phyloP scores from a whole-genome alignment of 2,888 invertebrate genomes.

The Melinaea marsaeus region DNA sequence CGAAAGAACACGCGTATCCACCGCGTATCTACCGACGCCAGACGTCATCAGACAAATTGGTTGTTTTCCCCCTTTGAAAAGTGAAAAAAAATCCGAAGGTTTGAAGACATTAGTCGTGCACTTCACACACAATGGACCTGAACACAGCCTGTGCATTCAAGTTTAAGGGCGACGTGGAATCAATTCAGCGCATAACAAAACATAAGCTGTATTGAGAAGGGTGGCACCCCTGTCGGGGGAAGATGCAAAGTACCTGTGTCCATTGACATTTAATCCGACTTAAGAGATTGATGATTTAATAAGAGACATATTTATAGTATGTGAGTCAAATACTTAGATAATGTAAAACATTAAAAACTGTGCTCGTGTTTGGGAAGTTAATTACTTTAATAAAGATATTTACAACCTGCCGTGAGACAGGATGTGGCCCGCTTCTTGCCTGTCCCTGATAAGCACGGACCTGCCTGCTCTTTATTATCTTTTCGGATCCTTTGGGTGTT shows the following conservation, averaged over 20 bases:
- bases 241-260: slow-evolving; percentile 44
- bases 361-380: too few relatives aligned
- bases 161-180: slow-evolving; percentile 47
- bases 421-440: slow-evolving; percentile 35
- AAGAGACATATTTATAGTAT: too few relatives aligned
- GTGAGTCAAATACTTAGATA: too few relatives aligned
- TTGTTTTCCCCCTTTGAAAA: slow-evolving; percentile 27
- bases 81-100: slow-evolving; percentile 27
- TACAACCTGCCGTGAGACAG: slow-evolving; percentile 16
- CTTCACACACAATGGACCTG: slow-evolving; percentile 33
- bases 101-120: slow-evolving; percentile 34
- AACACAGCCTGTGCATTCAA: slow-evolving; percentile 30
- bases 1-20: slow-evolving; percentile 5
- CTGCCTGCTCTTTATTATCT: slow-evolving; percentile 18
- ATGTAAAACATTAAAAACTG: too few relatives aligned
- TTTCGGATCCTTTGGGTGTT: slow-evolving; percentile 13
- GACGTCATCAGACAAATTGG: slow-evolving; percentile 34
- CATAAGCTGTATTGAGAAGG: slow-evolving; percentile 39
- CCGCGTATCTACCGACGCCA: slow-evolving; percentile 13
- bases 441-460: slow-evolving; percentile 32
- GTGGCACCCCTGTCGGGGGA: slow-evolving; percentile 46
- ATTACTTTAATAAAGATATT: slow-evolving; percentile 5
- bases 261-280: slow-evolving; percentile 33
- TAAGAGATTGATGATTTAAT: not conserved
- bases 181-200: slow-evolving; percentile 56